Conservation (phyloP, 1,140 invertebrate genomes). For the Aphaenogaster ashmeadi region DNA sequence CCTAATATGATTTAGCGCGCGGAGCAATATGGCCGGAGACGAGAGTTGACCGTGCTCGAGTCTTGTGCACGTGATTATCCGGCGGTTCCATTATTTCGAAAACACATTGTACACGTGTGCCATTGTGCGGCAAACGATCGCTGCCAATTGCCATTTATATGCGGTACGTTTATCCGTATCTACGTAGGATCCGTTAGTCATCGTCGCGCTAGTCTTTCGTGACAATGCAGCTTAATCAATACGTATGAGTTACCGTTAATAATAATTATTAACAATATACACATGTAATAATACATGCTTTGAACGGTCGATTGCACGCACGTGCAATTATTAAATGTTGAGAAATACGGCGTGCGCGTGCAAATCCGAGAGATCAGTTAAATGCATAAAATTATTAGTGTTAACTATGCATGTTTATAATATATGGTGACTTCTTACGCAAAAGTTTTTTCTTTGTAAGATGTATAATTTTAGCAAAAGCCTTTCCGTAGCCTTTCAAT, state of each 20-base stretch:
- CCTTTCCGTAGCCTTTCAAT: neutral
- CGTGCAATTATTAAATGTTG: conserved; percentile 3
- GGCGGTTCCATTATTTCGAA: conserved; percentile 56
- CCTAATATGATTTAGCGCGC: conserved; percentile 73
- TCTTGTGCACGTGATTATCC: conserved; percentile 14
- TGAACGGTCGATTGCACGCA: neutral
- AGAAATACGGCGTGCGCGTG: neutral
- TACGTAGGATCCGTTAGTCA: conserved; percentile 34
- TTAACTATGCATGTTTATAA: neutral
- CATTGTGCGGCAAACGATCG: conserved; percentile 31
- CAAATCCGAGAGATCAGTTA: neutral
- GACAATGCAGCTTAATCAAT: conserved; percentile 22
- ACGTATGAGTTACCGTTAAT: conserved; percentile 10
- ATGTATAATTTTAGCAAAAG: neutral
- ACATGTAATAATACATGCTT: neutral
- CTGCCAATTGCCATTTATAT: conserved; percentile 47
- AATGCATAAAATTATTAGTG: conserved; percentile 1
- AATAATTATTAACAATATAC: conserved; percentile 17
- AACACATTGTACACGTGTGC: conserved; percentile 52
- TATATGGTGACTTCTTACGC: neutral
- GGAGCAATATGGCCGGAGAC: conserved; percentile 60
- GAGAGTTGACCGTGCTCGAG: conserved; percentile 22
- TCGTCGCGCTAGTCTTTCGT: neutral
- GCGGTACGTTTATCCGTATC: conserved; percentile 16
- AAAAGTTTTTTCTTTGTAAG: neutral